Evolutionary conservation across 2,797 vertebrate species (phyloP), one percentile per base, ranked within the genome.

Genomic region (Gobionotothen gibberifrons): DNA sequence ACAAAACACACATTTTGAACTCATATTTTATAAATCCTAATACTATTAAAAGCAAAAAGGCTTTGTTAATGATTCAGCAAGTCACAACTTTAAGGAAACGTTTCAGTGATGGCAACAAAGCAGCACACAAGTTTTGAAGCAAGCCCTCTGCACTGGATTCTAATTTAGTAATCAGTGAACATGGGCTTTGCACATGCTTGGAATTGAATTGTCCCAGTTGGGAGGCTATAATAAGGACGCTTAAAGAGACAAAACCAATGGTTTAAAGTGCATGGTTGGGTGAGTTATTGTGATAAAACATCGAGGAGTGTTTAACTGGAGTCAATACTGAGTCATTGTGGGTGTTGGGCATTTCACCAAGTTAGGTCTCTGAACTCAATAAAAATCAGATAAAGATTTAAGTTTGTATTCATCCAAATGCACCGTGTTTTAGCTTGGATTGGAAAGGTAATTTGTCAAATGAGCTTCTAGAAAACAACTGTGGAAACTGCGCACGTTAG

Each of bases 81-180:
- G 21, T 46, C 14, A 13, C 11, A 74, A 15, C 29, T 40, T 39
- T 10, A 52, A 62, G 61, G 22, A 49, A 43, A n/a, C 1, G 4
- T 26, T 44, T 21, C 36, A 55, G 36, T 53, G 46, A 62, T 40
- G 39, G 39, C 60, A 64, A 63, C 59, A 59, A 59, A 44, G 53
- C 65, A 74, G 53, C 65, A 74, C 81, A 85, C 63, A 56, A 79
- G 76, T 61, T 87, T 81, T 74, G 36, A 62, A 36, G 32, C 55
- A 85, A 74, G 26, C 13, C 44, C 44, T 60, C 29, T 57, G 46
- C 10, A 9, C 19, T 59, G 36, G 61, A 62, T 54, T 63, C 43
- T 44, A 40, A 42, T 42, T 61, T 70, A 43, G 59, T 46, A 51
- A 60, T 68, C 43, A 54, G 42, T 19, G 19, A 7, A 52, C 56